Evolutionary conservation across 2,113 vertebrate species (phyloP), one percentile per base, ranked within the genome.

Genomic region (Eubucco bourcierii): DNA sequence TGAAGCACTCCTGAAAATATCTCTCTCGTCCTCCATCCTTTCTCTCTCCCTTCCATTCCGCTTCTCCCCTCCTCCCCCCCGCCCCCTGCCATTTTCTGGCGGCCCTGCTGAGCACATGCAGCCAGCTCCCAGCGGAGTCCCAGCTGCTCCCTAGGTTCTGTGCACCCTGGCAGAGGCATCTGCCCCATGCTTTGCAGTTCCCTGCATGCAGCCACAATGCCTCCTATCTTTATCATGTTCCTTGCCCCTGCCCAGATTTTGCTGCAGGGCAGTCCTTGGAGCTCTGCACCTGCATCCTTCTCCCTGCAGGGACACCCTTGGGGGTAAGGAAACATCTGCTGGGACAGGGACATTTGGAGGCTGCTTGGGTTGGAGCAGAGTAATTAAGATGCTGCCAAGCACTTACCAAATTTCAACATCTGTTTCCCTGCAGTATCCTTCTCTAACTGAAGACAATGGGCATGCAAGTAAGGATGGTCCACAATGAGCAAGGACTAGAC

Each of bases 211-310:
- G 68, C 7, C 20, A 55, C 5, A 10, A 37, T 34, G 10, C 34
- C 39, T 58, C 47, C 34, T 9, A 12, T 6, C 16, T 1, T 27
- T 31, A 0, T 15, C 34, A 39, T 0, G 0, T n/a, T 67, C 47
- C 29, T 89, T 4, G 0, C 23, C 39, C 29, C 34, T 31, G 7
- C 24, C 19, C 0, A 0, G 28, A 27, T 24, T 88, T 61, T 75
- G 33, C 27, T 58, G 37, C 50, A 52, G 55, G 33, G 65, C 37
- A 72, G 74, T 15, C 37, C 37, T 6, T 21, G 24, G 56, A 65
- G 15, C 46, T 66, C 52, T 53, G 33, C 71, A 70, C 5, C 56
- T 25, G 12, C 17, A 15, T 70, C 59, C 33, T 34, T 50, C 68
- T 64, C 50, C 34, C 59, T 59, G n/a, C 29, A 64, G 53, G 27